These are phyloP conservation scores for Mionectes olivaceus DNA, from an alignment of 2,797 vertebrate genomes.

Conservation along the genomic window DNA sequence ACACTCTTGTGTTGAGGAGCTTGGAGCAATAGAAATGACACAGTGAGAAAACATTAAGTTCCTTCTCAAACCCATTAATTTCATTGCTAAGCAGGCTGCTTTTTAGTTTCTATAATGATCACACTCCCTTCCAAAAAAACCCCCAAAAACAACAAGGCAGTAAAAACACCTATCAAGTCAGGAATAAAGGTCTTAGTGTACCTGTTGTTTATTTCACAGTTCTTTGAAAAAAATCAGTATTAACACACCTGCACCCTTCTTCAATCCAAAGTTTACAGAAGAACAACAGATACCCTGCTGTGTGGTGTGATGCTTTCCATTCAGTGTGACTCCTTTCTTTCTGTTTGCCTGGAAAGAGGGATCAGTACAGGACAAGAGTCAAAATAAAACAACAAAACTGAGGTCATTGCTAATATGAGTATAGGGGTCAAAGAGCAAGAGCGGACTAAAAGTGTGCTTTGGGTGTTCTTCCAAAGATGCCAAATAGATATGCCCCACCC, in stretches of 20 bases:
- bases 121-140: neutral
- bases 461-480: neutral
- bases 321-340: neutral
- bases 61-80: neutral
- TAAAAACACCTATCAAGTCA: neutral
- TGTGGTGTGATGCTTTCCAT: neutral
- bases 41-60: neutral
- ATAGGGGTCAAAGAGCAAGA: rapidly evolving
- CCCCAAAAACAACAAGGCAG: neutral
- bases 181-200: neutral
- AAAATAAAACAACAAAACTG: neutral
- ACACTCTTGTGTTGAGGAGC: neutral
- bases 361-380: neutral
- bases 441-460: neutral
- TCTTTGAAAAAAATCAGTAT: neutral
- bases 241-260: neutral
- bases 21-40: neutral
- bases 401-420: neutral
- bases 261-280: neutral
- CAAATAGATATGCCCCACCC: neutral
- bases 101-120: neutral
- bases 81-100: neutral
- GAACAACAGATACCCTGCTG: rapidly evolving
- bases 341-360: neutral
- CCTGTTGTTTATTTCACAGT: neutral